These are phyloP conservation scores for Camelus bactrianus DNA, from an alignment of 2,113 vertebrate species.

Conservation along the genomic window DNA sequence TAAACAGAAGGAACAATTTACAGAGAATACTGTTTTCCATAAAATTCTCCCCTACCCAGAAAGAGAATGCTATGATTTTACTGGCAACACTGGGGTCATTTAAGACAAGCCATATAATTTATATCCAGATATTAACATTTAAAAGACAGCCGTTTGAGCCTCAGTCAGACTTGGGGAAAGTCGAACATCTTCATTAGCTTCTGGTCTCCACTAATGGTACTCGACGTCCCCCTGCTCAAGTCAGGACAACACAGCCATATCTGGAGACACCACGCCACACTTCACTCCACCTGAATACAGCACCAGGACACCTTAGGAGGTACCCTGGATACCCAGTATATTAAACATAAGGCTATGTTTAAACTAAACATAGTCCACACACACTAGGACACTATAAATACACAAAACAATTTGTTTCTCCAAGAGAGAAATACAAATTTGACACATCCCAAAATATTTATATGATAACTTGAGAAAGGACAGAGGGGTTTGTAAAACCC, in stretches of 20 bases:
- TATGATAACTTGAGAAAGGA: neutral
- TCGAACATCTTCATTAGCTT: neutral
- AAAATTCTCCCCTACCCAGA: neutral
- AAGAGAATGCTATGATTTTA: neutral
- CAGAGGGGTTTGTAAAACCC: neutral
- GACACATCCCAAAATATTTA: neutral
- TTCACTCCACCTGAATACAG: neutral
- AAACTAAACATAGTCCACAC: neutral
- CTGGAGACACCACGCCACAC: neutral
- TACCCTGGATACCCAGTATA: neutral
- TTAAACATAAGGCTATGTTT: neutral
- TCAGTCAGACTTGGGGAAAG: neutral
- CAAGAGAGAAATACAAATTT: slow-evolving; percentile 22
- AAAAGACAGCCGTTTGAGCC: neutral
- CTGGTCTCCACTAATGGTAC: neutral
- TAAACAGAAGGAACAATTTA: slow-evolving; percentile 44
- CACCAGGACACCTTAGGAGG: neutral
- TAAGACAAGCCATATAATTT: neutral
- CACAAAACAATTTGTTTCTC: neutral
- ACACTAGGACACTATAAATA: neutral
- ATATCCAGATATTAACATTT: neutral
- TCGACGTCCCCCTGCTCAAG: neutral
- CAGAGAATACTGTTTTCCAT: neutral
- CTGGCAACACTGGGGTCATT: neutral
- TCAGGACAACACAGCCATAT: neutral